Evolutionary conservation across 1,140 invertebrate species (phyloP), one percentile per base, ranked within the genome.

Genomic region (Bactericera cockerelli): DNA sequence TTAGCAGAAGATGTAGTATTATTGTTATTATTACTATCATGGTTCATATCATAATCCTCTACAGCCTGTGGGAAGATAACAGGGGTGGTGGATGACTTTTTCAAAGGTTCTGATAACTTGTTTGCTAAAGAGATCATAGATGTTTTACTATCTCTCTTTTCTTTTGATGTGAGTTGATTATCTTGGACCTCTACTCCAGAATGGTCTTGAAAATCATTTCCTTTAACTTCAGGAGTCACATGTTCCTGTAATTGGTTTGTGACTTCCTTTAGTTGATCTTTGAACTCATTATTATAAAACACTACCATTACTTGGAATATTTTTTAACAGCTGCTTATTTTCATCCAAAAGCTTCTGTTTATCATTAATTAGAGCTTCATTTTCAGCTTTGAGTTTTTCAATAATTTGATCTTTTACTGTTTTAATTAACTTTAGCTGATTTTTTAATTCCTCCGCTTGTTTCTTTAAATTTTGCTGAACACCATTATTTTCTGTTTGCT

Each of bases 291-390:
- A 42, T 61, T 26, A 13, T 53, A 33, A 58, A 58, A 26, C 16
- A 60, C 13, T 59, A n/a, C 78, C n/a, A 1, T 71, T 74, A 59
- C 19, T 49, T 16, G 42, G 6, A 22, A 49, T 49, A 49, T 49
- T 49, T n/a, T 49, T 49, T 6, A 16, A 49, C n/a, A 49, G n/a
- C 42, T 49, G 26, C 25, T 21, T 53, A 22, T 24, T 57, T 22
- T 14, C 49, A 28, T 25, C 25, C 2, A 33, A 26, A 22, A 58
- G 57, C 26, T 56, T 25, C 22, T 39, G 11, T 21, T 28, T 14
- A 39, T 0, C 26, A 42, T 24, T 14, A 60, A 2, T 49, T 56
- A 14, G 56, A 26, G 16, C 21, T 28, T 49, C 24, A 38, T 3
- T 38, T 24, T 57, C 36, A 19, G 56, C 38, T 49, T 57, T 54